Conservation (phyloP, 1,140 invertebrate species). For the Drosophila ambigua region DNA sequence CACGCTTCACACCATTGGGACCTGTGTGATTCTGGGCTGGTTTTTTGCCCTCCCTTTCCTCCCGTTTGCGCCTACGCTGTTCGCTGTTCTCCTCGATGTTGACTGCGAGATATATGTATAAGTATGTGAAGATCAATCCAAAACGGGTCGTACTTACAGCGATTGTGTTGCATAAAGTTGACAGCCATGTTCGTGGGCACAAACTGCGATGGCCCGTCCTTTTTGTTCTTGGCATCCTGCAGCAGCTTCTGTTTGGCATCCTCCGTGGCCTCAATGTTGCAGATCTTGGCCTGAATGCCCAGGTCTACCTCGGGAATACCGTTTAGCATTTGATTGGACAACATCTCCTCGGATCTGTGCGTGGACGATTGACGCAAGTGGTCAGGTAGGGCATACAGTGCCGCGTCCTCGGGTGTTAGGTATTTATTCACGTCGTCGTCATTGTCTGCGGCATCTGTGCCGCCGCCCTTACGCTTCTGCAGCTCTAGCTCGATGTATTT, state of each 20-base stretch:
- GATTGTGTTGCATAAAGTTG: constrained; percentile 98
- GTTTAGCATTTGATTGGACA: constrained; percentile 99
- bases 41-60: constrained; percentile 84
- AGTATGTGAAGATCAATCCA: constrained; percentile 26
- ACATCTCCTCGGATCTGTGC: constrained; percentile 97
- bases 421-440: constrained; percentile 86
- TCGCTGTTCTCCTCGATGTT: constrained; percentile 89
- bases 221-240: constrained; percentile 94
- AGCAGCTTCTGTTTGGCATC: constrained; percentile 97
- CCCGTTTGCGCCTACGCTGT: constrained; percentile 85
- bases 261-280: constrained; percentile 99
- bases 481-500: constrained; percentile 98
- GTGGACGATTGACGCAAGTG: constrained; percentile 92
- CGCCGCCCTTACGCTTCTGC: constrained; percentile 91
- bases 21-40: constrained; percentile 59
- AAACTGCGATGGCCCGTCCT: constrained; percentile 97
- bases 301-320: constrained; percentile 99
- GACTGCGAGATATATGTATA: constrained; percentile 85
- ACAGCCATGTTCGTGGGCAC: constrained; percentile 99
- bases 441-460: constrained; percentile 60
- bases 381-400: constrained; percentile 93
- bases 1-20: constrained; percentile 87
- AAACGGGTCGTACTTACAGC: constrained; percentile 87
- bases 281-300: constrained; percentile 98
- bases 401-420: constrained; percentile 93